Evolutionary conservation across 1,140 invertebrate species (phyloP), one percentile per base, ranked within the genome.

Genomic region (Atta cephalotes): DNA sequence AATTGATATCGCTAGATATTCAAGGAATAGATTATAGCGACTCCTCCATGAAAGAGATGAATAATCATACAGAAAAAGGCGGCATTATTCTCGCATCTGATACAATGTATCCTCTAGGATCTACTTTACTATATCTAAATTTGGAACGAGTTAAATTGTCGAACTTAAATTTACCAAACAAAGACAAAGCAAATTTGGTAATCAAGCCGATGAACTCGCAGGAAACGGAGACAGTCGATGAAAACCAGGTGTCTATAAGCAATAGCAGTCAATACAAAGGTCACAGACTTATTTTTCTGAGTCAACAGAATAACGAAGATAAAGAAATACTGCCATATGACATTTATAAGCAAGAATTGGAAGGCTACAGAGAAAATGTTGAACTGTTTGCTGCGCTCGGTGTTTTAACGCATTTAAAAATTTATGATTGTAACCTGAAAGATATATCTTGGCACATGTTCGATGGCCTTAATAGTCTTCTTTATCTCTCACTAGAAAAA

Each of bases 381-480:
- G 91, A 93, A 3, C 89, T 95, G 31, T 97, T 97, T 88, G 95
- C 96, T 56, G 96, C 96, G 21, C 95, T 97, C 78, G 92, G 93
- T 39, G 94, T 94, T 77, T 92, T 97, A 18, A 94, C 95, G 49
- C 95, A 97, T 70, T 89, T 97, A 53, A 93, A 96, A 87, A 95
- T 97, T 2, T 95, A 95, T 25, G 94, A 95, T 35, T 97, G 97
- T 88, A 94, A 96, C 31, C 87, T 97, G 28, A 95, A 96, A 87
- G 95, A 96, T 87, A 93, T 97, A 80, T 96, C 96, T 76, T 97
- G 97, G 96, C 96, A 97, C 92, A 97, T 97, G 96, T 97, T 97
- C 90, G 96, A 97, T 80, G 96, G 96, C 18, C 91, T 97, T 2
- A 91, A 95, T 2, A 96, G 95, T 72, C 89, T 97, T 12, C 93